These are phyloP conservation scores for Trichonephila clavata DNA, from an alignment of 1,140 invertebrate genomes.

Conservation along the genomic window DNA sequence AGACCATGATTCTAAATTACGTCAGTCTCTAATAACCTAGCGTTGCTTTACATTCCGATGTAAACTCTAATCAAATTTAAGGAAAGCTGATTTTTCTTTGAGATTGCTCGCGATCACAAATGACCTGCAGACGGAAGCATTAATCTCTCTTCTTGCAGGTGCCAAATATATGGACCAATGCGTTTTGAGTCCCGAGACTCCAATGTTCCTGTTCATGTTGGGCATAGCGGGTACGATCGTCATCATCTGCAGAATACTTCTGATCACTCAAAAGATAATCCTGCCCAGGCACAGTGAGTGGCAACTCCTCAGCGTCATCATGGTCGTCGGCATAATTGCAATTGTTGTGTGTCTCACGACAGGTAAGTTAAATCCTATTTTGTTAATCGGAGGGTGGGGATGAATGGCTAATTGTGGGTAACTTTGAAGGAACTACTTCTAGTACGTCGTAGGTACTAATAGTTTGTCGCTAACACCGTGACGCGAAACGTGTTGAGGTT, in stretches of 20 bases:
- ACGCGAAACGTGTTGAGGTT: too few species aligned
- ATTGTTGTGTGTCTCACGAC: not conserved
- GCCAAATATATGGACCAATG: not conserved
- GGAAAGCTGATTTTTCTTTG: too few species aligned
- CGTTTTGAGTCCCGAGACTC: not conserved
- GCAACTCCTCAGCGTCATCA: not conserved
- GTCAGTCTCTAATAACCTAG: accelerated
- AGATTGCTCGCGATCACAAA: too few species aligned
- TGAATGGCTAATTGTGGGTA: too few species aligned
- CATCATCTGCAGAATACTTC: not conserved
- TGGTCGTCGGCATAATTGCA: not conserved
- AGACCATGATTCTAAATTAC: too few species aligned
- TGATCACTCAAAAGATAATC: not conserved
- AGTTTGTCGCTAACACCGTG: too few species aligned
- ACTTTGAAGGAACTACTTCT: too few species aligned
- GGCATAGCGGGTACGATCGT: not conserved
- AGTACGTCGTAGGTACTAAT: too few species aligned
- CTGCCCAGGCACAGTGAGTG: not conserved
- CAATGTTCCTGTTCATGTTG: constrained; percentile 22
- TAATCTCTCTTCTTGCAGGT: not conserved
- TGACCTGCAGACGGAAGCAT: too few species aligned
- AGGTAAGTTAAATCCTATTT: not conserved
- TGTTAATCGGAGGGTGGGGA: too few species aligned
- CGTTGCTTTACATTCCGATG: too few species aligned
- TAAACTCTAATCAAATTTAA: not conserved